These are phyloP conservation scores for Parapristionchus giblindavisi DNA, from an alignment of 2,888 invertebrate genomes.

Conservation along the genomic window DNA sequence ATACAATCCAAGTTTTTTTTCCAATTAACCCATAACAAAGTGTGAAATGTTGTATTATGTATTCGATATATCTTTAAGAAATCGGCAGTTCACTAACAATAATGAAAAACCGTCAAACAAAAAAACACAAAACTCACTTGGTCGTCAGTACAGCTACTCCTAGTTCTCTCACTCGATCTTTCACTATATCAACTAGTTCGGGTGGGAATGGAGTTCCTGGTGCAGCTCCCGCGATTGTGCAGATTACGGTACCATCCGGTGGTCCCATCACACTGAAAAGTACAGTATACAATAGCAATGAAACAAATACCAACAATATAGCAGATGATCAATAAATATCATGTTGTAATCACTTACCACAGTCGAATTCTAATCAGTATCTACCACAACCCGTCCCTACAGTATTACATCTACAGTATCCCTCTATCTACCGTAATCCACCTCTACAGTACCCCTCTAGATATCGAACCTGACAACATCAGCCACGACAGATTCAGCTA, in stretches of 20 bases:
- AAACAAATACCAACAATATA: no score
- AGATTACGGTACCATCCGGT: constrained; percentile 90
- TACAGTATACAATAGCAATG: no score
- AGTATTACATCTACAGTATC: not conserved
- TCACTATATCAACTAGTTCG: constrained; percentile 52
- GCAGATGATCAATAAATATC: not conserved
- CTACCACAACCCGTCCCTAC: not conserved
- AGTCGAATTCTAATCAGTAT: not conserved
- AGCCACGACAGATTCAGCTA: constrained; percentile 83
- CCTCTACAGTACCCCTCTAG: constrained; percentile 24
- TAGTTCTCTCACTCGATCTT: constrained; percentile 62
- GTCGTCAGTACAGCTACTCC: constrained; percentile 57
- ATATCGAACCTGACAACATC: constrained; percentile 71
- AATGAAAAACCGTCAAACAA: not conserved
- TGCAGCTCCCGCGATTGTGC: constrained; percentile 71
- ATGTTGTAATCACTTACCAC: not conserved
- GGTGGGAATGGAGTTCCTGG: constrained; percentile 54
- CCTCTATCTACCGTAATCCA: not conserved
- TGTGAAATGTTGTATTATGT: no score
- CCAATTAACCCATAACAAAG: no score
- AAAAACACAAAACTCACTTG: constrained; percentile 51
- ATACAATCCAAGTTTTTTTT: no score
- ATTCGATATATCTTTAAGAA: no score
- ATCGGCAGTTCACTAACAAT: not conserved
- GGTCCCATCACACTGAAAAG: constrained; percentile 79